Percentiles rank a stretch among this genome's conserved stretches.
phyloP scores from a whole-genome alignment of 2,888 invertebrate species.

The Eudemis profundana region DNA sequence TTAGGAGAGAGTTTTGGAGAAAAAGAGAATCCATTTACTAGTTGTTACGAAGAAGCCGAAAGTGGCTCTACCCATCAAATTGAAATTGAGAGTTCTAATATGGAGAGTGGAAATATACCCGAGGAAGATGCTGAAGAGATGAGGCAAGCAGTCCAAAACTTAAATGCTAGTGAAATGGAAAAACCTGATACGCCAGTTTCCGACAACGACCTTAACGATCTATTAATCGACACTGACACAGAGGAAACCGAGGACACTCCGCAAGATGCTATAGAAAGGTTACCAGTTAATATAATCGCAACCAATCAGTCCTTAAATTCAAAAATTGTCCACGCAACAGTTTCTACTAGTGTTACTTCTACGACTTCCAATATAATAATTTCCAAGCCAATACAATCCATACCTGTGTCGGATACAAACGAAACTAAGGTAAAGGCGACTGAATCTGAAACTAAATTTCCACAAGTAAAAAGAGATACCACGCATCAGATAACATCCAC shows the following conservation, averaged over 20 bases:
- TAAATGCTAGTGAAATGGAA: conserved; percentile 89
- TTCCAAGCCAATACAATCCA: conserved; percentile 74
- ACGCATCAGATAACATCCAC: conserved; percentile 72
- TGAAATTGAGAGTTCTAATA: conserved; percentile 76
- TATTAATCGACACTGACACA: conserved; percentile 94
- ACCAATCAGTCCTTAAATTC: conserved; percentile 64
- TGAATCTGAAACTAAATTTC: conserved; percentile 68
- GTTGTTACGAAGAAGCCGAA: conserved; percentile 83
- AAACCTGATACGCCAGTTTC: conserved; percentile 95
- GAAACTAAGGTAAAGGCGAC: conserved; percentile 63
- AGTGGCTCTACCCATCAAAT: conserved; percentile 68
- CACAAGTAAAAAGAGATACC: conserved; percentile 68
- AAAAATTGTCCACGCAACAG: conserved; percentile 58
- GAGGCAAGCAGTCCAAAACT: conserved; percentile 92
- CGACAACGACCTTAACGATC: conserved; percentile 88
- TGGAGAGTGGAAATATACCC: conserved; percentile 84
- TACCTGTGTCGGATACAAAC: conserved; percentile 63
- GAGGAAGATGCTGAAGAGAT: conserved; percentile 93
- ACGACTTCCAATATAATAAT: conserved; percentile 73
- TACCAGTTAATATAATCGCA: conserved; percentile 72
- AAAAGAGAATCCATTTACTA: conserved; percentile 82
- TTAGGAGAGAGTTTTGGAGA: conserved; percentile 94
- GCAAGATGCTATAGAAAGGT: conserved; percentile 74
- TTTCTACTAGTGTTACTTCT: conserved; percentile 72
- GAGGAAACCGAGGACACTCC: conserved; percentile 89